Evolutionary conservation across 2,797 vertebrate species (phyloP).

Genomic region (Simalia tracyae): DNA sequence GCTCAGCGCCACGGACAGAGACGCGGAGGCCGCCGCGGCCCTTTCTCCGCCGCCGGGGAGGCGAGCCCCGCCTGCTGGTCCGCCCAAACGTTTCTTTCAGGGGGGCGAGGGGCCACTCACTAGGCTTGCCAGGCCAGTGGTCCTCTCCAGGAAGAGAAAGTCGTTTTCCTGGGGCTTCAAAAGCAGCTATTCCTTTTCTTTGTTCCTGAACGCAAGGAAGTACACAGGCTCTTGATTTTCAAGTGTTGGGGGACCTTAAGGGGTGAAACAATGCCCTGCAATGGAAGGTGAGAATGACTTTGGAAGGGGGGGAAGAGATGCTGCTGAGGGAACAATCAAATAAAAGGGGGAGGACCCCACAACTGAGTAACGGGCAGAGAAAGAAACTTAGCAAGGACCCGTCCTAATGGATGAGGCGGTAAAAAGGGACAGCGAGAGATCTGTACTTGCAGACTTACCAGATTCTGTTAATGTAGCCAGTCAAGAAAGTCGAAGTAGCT

Average conservation of each 20-base stretch:
- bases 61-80: slow-evolving; percentile 33
- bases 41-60: slow-evolving; percentile 5
- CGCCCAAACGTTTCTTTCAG: not conserved
- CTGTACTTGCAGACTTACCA: too few relatives aligned
- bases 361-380: too few relatives aligned
- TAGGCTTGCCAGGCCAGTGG: not conserved
- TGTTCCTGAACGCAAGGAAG: not conserved
- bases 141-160: not conserved
- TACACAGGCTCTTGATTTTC: not conserved
- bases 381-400: too few relatives aligned
- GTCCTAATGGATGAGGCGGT: too few relatives aligned
- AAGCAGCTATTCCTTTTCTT: not conserved
- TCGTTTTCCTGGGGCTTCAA: not conserved
- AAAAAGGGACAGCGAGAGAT: too few relatives aligned
- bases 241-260: not conserved
- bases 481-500: too few relatives aligned
- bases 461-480: too few relatives aligned
- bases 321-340: too few relatives aligned
- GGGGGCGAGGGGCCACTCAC: not conserved
- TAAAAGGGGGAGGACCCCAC: too few relatives aligned
- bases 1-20: slow-evolving; percentile 38
- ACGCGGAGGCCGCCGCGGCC: slow-evolving; percentile 15
- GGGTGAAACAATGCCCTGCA: not conserved
- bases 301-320: too few relatives aligned
- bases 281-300: too few relatives aligned